These are phyloP conservation scores for Tinamus guttatus DNA, from an alignment of 2,113 vertebrate species.

Conservation along the genomic window DNA sequence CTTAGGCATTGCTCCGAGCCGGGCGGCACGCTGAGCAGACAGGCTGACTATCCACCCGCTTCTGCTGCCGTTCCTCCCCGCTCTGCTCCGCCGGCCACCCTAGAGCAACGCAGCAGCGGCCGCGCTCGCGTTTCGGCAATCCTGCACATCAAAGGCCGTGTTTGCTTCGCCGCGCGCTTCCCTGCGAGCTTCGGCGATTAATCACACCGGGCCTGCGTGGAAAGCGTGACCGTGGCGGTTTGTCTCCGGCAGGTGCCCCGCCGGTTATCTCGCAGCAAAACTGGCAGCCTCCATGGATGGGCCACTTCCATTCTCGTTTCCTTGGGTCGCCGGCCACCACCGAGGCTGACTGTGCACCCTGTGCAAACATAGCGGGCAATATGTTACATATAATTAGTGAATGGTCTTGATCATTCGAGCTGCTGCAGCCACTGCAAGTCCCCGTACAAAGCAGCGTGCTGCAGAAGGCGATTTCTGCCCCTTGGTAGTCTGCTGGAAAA, in stretches of 20 bases:
- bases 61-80: background rate
- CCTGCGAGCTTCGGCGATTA: constrained; percentile 32
- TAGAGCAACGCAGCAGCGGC: background rate
- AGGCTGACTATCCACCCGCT: background rate
- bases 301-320: rapidly evolving
- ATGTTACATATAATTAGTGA: rapidly evolving
- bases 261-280: background rate
- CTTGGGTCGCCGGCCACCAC: background rate
- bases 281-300: rapidly evolving
- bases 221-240: background rate
- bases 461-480: background rate
- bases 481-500: background rate
- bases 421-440: background rate
- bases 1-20: constrained; percentile 19
- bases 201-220: constrained; percentile 21
- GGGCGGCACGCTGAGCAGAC: background rate
- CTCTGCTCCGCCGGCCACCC: background rate
- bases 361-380: rapidly evolving
- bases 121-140: background rate
- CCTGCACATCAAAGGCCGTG: constrained; percentile 49
- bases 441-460: background rate
- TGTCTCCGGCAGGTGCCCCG: background rate
- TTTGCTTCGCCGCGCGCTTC: constrained; percentile 11
- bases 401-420: background rate
- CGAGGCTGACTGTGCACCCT: background rate